Percentiles rank a stretch among this genome's conserved stretches.
phyloP scores from a whole-genome alignment of 1,140 invertebrate genomes.

The Littorina saxatilis region DNA sequence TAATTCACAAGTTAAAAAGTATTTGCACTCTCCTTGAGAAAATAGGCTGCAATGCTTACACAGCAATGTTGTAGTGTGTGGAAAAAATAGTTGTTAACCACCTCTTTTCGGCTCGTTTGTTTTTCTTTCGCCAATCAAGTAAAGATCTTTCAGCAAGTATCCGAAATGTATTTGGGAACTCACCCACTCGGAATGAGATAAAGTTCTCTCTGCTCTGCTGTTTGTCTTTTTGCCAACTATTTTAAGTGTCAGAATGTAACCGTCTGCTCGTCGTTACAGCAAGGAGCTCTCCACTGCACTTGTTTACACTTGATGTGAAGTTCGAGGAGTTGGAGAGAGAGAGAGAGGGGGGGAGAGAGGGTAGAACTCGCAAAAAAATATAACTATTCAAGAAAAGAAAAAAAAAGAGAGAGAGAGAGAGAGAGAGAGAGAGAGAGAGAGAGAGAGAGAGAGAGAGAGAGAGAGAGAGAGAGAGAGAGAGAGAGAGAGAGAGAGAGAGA shows the following conservation, averaged over 20 bases:
- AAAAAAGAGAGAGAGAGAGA: neutral
- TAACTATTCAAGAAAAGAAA: neutral
- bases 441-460: slow-evolving; percentile 6
- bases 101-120: no score
- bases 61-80: neutral
- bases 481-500: slow-evolving; percentile 16
- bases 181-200: neutral
- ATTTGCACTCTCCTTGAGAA: no score
- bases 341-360: neutral
- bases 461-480: slow-evolving; percentile 20
- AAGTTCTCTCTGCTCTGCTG: neutral
- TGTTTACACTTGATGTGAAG: neutral
- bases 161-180: neutral
- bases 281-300: no score
- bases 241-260: neutral
- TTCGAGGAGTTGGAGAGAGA: neutral
- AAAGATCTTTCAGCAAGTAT: neutral
- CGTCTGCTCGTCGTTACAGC: no score
- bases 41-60: neutral
- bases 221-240: neutral
- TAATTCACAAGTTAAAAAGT: no score
- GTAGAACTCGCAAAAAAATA: neutral
- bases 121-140: no score
- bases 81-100: no score
- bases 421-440: neutral